Evolutionary conservation across 2,113 vertebrate species (phyloP), one percentile per base, ranked within the genome.

Genomic region (Chrysochloris asiatica): DNA sequence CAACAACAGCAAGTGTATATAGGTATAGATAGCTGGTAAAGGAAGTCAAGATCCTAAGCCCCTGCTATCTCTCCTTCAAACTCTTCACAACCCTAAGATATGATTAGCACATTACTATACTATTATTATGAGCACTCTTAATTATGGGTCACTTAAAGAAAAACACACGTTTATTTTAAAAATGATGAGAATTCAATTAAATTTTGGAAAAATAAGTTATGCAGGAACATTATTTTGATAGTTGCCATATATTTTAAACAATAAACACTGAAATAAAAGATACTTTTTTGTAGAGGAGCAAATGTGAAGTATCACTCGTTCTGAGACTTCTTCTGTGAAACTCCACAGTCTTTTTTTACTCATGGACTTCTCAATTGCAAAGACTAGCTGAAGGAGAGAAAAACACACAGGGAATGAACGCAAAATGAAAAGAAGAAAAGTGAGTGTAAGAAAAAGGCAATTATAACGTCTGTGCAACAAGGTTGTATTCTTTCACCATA

Each of bases 241-340:
- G 21, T 21, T 56, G 72, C 59, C 13, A 43, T 21, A 81, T 8
- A 88, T 41, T 81, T 81, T 69, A 67, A 89, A 83, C 30, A 36
- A 84, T 17, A 73, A 92, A 83, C 76, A 88, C 41, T 41, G 47
- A 90, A 88, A 94, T 50, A 96, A 98, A 99, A 98, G 99, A 99
- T 99, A 99, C 99, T 99, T 99, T 85, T 98, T 98, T 52, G 99
- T 98, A 97, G 98, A 97, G 94, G 98, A 98, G 95, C 99, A 99
- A 95, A 99, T 92, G 8, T 99, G 98, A 96, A 99, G 98, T 2
- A 97, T 97, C 78, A 98, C 98, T 87, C 98, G 97, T 52, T 99
- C 99, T 0, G 98, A 98, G 91, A 98, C 76, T 2, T 99, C 98
- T 0, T 98, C 98, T 43, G 96, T 71, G 72, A 97, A 95, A 86